A percentile compares a stretch with the other conserved stretches of the same genome.
phyloP scores from a whole-genome alignment of 2,888 invertebrate genomes.

The Zygaena filipendulae region DNA sequence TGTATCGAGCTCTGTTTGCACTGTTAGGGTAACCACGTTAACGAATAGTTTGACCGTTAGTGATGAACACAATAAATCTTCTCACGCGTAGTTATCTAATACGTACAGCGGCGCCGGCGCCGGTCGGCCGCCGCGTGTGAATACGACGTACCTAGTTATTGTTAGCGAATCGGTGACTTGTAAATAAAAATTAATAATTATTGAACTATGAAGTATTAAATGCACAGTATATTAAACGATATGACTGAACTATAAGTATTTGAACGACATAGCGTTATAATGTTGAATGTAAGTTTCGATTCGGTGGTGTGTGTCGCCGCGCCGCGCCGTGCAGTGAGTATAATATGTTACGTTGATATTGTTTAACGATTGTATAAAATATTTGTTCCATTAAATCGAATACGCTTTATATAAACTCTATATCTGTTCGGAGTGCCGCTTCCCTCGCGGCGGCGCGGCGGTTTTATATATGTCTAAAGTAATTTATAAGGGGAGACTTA shows the following conservation, averaged over 20 bases:
- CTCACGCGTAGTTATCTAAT: conserved; percentile 40
- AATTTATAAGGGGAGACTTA: conserved; percentile 34
- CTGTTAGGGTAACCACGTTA: conserved; percentile 39
- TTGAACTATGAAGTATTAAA: conserved; percentile 31
- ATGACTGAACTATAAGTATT: conserved; percentile 54
- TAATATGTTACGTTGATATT: conserved; percentile 28
- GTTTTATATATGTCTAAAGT: conserved; percentile 38
- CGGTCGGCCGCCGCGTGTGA: conserved; percentile 25
- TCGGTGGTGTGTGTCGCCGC: conserved; percentile 30
- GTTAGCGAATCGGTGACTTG: conserved; percentile 43
- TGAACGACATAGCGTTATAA: conserved; percentile 42
- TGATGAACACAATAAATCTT: conserved; percentile 39
- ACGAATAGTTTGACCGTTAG: conserved; percentile 45
- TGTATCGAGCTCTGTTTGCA: conserved; percentile 40
- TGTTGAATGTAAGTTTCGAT: conserved; percentile 44
- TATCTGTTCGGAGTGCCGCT: conserved; percentile 30
- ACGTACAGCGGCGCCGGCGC: conserved; percentile 28
- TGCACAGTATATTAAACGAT: conserved; percentile 50
- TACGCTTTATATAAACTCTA: conserved; percentile 61
- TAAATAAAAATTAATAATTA: too few species aligned
- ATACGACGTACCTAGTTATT: conserved; percentile 46
- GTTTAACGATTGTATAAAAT: conserved; percentile 32
- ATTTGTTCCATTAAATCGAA: conserved; percentile 47
- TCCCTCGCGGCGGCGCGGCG: conserved; percentile 34
- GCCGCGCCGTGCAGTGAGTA: conserved; percentile 23